A percentile compares a stretch with the other conserved stretches of the same genome.
These are phyloP conservation scores for Drosophila kurseongensis DNA, from an alignment of 1,140 invertebrate species.

Conservation along the genomic window DNA sequence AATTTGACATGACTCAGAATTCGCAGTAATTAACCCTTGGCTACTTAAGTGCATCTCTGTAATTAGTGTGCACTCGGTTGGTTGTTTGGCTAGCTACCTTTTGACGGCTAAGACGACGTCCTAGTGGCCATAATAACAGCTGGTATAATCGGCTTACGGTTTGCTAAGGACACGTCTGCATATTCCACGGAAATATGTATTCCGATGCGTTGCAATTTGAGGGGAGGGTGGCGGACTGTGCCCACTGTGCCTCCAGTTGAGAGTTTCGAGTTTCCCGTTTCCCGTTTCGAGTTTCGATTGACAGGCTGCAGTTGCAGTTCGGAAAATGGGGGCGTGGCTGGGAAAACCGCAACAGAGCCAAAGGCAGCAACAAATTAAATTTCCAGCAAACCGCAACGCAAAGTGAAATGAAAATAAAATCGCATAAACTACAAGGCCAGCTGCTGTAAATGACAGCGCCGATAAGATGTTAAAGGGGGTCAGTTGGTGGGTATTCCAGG, in stretches of 20 bases:
- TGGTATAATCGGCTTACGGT: constrained; percentile 30
- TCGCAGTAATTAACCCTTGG: constrained; percentile 7
- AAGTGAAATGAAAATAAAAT: constrained; percentile 73
- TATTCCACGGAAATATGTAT: constrained; percentile 7
- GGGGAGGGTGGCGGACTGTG: not conserved
- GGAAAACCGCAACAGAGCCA: constrained; percentile 31
- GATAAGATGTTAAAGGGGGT: constrained; percentile 50
- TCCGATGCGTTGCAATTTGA: constrained; percentile 4
- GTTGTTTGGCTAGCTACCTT: constrained; percentile 12
- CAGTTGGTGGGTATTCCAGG: constrained; percentile 10
- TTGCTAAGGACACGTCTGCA: constrained; percentile 9
- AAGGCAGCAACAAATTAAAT: constrained; percentile 62
- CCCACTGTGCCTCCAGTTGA: constrained; percentile 6
- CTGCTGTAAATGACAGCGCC: constrained; percentile 65
- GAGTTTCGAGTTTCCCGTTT: not conserved
- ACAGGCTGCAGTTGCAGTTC: not conserved
- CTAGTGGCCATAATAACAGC: constrained; percentile 21
- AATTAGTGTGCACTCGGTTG: constrained; percentile 7
- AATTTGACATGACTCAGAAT: too few species aligned
- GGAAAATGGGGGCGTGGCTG: constrained; percentile 13
- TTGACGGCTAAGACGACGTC: constrained; percentile 9
- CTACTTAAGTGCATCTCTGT: constrained; percentile 15
- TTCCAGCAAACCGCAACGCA: constrained; percentile 64
- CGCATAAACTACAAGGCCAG: constrained; percentile 57
- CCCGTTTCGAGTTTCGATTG: not conserved